phyloP scores from a whole-genome alignment of 2,888 invertebrate species.

The Cephus pulcher region DNA sequence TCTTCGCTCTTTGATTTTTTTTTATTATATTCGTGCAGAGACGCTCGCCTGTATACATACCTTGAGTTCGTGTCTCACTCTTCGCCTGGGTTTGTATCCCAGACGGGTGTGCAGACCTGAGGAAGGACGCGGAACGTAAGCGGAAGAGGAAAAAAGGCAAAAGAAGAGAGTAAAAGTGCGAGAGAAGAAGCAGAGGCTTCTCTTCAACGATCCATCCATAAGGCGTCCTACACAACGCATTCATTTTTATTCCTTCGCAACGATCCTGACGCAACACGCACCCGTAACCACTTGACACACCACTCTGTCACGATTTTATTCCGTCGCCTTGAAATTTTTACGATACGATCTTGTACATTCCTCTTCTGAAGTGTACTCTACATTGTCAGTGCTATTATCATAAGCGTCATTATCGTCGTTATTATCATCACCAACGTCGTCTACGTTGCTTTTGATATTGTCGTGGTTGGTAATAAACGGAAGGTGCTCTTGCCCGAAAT shows the following conservation, averaged over 20 bases:
- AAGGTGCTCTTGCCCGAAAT: slow-evolving; percentile 2
- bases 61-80: too few relatives aligned
- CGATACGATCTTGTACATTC: background rate
- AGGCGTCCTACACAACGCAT: background rate
- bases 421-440: background rate
- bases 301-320: background rate
- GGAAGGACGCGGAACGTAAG: background rate
- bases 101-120: background rate
- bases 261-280: background rate
- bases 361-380: background rate
- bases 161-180: background rate
- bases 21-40: background rate
- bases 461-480: background rate
- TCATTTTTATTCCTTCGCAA: background rate
- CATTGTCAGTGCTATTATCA: background rate
- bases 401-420: background rate
- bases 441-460: background rate
- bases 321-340: background rate
- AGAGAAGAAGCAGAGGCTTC: background rate
- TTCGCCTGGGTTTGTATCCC: too few relatives aligned
- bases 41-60: too few relatives aligned
- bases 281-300: background rate
- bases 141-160: background rate
- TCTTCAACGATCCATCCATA: background rate
- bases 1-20: background rate